Conservation (phyloP, 2,888 invertebrate species). For the Drosophila nr. medialis region DNA sequence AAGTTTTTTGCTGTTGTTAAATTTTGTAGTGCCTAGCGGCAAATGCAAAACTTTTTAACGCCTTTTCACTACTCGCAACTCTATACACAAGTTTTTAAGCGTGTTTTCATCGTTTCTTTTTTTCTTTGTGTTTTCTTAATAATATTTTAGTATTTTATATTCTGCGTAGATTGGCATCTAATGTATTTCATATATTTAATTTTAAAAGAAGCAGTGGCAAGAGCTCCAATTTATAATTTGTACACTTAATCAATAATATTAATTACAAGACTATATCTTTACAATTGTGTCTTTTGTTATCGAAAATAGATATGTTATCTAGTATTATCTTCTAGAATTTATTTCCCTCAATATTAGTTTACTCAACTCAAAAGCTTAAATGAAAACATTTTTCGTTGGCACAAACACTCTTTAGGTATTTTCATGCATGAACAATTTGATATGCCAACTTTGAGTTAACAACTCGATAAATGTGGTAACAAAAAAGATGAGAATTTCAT, state of each 20-base stretch:
- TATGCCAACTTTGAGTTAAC: conserved; percentile 2
- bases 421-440: neutral
- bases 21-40: conserved; percentile 50
- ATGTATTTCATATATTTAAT: neutral
- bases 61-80: conserved; percentile 12
- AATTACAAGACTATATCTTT: neutral
- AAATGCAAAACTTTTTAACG: conserved; percentile 29
- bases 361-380: neutral
- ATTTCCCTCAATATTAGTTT: neutral
- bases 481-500: conserved; percentile 12
- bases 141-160: no score
- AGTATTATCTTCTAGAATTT: neutral
- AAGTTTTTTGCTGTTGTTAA: conserved; percentile 42
- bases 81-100: conserved; percentile 3
- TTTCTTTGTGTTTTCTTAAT: neutral
- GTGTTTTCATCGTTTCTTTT: neutral
- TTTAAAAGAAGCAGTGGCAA: neutral
- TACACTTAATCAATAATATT: neutral
- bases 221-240: neutral
- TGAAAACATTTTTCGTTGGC: neutral
- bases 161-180: neutral
- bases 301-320: no score
- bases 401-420: neutral
- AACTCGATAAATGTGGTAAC: conserved; percentile 5
- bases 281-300: no score